A percentile compares a stretch with the other conserved stretches of the same genome.
Conservation (phyloP, 2,888 invertebrate species). For the Sceliomorpha sp. region DNA sequence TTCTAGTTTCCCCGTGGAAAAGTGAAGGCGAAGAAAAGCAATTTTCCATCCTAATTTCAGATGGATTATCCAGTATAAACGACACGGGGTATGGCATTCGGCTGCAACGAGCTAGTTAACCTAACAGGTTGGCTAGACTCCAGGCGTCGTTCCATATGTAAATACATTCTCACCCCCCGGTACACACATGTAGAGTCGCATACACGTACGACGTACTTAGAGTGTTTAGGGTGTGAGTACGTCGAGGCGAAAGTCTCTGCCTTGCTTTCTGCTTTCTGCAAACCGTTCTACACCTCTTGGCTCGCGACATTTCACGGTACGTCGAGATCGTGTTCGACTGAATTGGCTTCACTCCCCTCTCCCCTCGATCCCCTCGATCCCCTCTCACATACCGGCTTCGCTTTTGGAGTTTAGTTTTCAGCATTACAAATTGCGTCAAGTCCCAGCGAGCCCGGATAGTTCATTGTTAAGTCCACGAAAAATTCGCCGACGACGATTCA, state of each 20-base stretch:
- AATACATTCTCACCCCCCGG: slow-evolving; percentile 57
- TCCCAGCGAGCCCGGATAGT: slow-evolving; percentile 10
- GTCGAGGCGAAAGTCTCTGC: slow-evolving; percentile 2
- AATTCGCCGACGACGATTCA: slow-evolving; percentile 24
- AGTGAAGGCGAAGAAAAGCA: slow-evolving; percentile 57
- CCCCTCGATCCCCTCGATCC: no score
- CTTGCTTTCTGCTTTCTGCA: slow-evolving; percentile 8
- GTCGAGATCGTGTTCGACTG: slow-evolving; percentile 66
- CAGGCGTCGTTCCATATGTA: slow-evolving; percentile 68
- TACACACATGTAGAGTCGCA: slow-evolving; percentile 39
- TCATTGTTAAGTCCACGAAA: slow-evolving; percentile 25
- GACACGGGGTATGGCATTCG: slow-evolving; percentile 48
- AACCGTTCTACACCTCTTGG: slow-evolving; percentile 25
- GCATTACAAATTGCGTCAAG: slow-evolving; percentile 37
- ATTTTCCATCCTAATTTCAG: slow-evolving; percentile 68
- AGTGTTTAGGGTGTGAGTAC: slow-evolving; percentile 2
- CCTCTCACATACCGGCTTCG: no score
- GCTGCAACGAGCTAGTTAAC: slow-evolving; percentile 70
- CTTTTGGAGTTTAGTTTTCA: slow-evolving; percentile 18
- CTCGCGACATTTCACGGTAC: slow-evolving; percentile 69
- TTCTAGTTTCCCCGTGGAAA: slow-evolving; percentile 1
- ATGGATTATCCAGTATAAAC: slow-evolving; percentile 68
- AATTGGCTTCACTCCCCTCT: slow-evolving; percentile 60
- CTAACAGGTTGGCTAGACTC: slow-evolving; percentile 72
- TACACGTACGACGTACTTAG: slow-evolving; percentile 15